Percentiles rank a stretch among this genome's conserved stretches.
phyloP scores from a whole-genome alignment of 2,113 vertebrate species.

The Strigops habroptila region DNA sequence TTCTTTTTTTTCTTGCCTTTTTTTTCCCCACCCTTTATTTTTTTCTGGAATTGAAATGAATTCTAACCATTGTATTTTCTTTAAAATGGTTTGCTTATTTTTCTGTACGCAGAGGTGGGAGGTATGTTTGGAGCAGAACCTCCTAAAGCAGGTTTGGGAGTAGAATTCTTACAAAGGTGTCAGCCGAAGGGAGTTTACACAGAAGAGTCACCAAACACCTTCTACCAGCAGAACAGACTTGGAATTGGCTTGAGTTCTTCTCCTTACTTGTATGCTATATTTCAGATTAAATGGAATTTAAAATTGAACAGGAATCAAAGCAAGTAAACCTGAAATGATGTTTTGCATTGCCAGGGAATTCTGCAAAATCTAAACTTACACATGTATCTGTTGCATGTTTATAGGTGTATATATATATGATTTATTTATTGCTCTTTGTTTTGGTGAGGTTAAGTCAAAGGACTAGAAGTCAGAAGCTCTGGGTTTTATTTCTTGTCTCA shows the following conservation, averaged over 20 bases:
- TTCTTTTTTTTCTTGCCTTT: not conserved
- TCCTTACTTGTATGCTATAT: not conserved
- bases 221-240: not conserved
- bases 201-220: not conserved
- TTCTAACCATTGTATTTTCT: not conserved
- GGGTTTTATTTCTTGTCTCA: constrained; percentile 37
- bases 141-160: not conserved
- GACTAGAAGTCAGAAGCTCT: constrained; percentile 25
- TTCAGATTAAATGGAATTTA: not conserved
- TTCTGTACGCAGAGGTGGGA: not conserved
- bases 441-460: constrained; percentile 8
- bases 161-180: not conserved
- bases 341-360: not conserved
- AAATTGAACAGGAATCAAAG: not conserved
- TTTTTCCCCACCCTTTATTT: not conserved
- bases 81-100: not conserved
- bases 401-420: not conserved
- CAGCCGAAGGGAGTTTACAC: not conserved
- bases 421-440: constrained; percentile 20
- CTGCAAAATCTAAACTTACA: not conserved
- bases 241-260: not conserved
- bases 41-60: not conserved
- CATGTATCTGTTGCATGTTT: not conserved
- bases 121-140: not conserved
- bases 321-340: not conserved